Conservation (phyloP, 2,113 vertebrate genomes). For the Diadophis punctatus region DNA sequence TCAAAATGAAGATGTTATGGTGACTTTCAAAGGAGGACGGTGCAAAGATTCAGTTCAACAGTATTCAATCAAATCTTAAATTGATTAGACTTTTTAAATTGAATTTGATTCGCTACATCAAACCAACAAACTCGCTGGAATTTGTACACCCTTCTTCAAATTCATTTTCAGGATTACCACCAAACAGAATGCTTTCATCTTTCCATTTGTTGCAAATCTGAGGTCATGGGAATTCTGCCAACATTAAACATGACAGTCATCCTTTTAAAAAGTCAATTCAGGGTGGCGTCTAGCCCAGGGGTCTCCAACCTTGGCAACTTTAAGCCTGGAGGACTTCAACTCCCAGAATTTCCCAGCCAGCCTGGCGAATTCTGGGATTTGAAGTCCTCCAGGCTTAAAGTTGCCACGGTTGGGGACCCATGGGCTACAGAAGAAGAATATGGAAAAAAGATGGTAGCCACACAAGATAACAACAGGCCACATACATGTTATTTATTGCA, state of each 20-base stretch:
- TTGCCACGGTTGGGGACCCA: no score
- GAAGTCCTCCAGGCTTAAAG: no score
- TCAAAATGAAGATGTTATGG: not conserved
- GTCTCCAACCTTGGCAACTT: no score
- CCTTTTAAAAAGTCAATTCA: not conserved
- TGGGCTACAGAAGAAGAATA: not conserved
- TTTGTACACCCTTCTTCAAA: not conserved
- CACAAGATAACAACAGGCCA: not conserved
- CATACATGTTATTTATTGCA: not conserved
- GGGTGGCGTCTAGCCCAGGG: not conserved
- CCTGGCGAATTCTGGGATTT: no score
- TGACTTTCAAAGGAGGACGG: not conserved
- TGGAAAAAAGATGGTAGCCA: not conserved
- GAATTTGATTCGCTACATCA: not conserved
- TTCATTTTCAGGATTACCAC: not conserved
- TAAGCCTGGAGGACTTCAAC: no score
- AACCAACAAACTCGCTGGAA: not conserved
- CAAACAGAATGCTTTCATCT: not conserved
- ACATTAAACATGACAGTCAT: not conserved
- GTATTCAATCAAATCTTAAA: not conserved
- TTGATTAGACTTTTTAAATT: not conserved
- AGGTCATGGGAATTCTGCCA: not conserved
- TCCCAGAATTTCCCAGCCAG: no score
- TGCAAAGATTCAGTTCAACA: not conserved
- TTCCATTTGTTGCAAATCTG: not conserved